Base-by-base conservation (phyloP, 2,797 vertebrate genomes). In the Pangasius krempfi region DNA sequence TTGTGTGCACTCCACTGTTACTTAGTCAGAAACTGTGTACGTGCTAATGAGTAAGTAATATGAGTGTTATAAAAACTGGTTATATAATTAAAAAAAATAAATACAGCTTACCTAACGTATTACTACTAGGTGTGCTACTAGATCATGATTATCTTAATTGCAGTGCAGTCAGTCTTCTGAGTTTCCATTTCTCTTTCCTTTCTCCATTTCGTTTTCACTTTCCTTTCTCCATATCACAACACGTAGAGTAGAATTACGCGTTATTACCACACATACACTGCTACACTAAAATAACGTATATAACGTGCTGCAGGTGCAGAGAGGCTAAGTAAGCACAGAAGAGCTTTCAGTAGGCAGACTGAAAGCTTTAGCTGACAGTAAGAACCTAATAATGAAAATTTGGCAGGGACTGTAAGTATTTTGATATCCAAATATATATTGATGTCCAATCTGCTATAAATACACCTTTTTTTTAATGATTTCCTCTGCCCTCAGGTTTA, bases 401-500 rank as follows among this genome's bases (percentile, higher is more conserved):
- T 20, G 7, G 8, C 16, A 70, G 33, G 40, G 40, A 10, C 16
- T 72, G 22, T 22, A 72, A 37, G 3, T 47, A n/a, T 14, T 76
- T 44, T 47, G 4, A 20, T 37, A 20, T 37, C n/a, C n/a, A n/a
- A n/a, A n/a, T n/a, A n/a, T n/a, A n/a, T n/a, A n/a, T n/a, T n/a
- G n/a, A 27, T 54, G n/a, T 80, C 8, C 8, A 20, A 10, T 80
- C 16, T 54, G 20, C 72, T 75, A 5, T 7, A 25, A 33, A 7
- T 50, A 9, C 37, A 18, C 18, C 5, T 18, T 56, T 56, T 56
- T 12, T 54, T 58, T 14, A 10, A 0, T 52, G 7, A 86, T 88
- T 2, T 83, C 52, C 2, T 88, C 78, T 87, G 40, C 50, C 91
- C 94, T 88, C 93, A 98, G 97, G 97, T 97, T 96, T 89, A 95